Evolutionary conservation across 2,888 invertebrate species (phyloP).

Genomic region (Phengaris alcon): DNA sequence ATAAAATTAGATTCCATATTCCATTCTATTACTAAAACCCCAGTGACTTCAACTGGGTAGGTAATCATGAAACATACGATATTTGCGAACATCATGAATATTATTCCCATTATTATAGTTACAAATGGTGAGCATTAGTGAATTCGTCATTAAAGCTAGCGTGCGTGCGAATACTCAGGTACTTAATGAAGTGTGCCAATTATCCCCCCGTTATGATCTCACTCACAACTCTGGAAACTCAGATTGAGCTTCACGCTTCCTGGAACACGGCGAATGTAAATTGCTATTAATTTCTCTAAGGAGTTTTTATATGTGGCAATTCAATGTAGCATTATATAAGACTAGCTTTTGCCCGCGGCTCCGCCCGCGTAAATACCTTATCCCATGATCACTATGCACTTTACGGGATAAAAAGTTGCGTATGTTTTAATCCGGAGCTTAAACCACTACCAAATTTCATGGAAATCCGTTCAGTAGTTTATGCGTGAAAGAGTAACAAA

Average conservation of each 20-base stretch:
- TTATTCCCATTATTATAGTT: slow-evolving; percentile 6
- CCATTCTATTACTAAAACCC: background rate
- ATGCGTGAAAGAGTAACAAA: no score
- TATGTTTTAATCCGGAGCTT: no score
- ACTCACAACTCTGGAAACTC: background rate
- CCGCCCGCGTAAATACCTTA: background rate
- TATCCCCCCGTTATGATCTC: background rate
- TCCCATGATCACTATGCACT: no score
- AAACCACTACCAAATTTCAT: no score
- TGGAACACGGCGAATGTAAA: background rate
- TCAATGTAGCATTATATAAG: background rate
- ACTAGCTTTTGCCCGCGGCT: background rate
- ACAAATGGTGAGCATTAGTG: background rate
- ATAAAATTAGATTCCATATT: background rate
- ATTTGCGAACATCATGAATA: background rate
- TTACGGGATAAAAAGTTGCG: no score
- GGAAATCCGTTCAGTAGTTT: no score
- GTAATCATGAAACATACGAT: background rate
- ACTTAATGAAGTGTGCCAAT: slow-evolving; percentile 1
- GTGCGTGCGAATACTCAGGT: background rate
- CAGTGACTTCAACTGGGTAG: background rate
- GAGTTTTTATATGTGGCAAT: background rate
- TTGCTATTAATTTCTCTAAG: background rate
- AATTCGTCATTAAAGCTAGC: slow-evolving; percentile 1
- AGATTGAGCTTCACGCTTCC: background rate